Conservation (phyloP, 2,113 vertebrate species). For the Pachypanchax playfairii region DNA sequence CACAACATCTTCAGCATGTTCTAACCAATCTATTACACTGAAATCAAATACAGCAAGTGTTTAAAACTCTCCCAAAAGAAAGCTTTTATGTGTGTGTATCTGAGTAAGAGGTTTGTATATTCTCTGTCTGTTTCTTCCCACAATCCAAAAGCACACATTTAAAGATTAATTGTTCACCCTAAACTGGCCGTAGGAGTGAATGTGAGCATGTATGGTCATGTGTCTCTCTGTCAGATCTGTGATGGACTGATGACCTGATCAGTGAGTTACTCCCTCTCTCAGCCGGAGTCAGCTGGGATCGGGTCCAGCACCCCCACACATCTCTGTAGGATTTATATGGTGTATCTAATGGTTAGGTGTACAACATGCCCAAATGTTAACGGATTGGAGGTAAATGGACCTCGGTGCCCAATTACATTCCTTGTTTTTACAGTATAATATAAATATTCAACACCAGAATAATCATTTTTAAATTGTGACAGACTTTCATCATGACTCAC, state of each 20-base stretch:
- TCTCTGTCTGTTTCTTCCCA: neutral
- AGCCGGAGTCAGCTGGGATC: neutral
- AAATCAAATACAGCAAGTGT: neutral
- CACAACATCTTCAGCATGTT: neutral
- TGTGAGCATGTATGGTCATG: neutral
- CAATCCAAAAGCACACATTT: neutral
- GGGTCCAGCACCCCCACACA: neutral
- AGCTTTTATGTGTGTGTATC: no score
- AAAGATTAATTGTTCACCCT: neutral
- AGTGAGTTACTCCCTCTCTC: neutral
- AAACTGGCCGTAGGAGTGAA: neutral
- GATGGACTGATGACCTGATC: neutral
- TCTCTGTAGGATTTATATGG: conserved; percentile 6
- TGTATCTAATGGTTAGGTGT: conserved; percentile 3
- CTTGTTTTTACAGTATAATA: neutral
- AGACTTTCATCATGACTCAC: neutral
- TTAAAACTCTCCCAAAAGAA: no score
- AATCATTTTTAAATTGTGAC: neutral
- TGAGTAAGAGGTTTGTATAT: no score
- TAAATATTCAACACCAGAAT: conserved; percentile 6
- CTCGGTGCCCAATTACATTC: neutral
- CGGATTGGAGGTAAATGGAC: neutral
- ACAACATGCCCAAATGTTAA: neutral
- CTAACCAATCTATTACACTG: no score
- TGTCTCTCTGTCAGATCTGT: neutral